Evolutionary conservation across 1,140 invertebrate species (phyloP).

Genomic region (Colletes latitarsis): DNA sequence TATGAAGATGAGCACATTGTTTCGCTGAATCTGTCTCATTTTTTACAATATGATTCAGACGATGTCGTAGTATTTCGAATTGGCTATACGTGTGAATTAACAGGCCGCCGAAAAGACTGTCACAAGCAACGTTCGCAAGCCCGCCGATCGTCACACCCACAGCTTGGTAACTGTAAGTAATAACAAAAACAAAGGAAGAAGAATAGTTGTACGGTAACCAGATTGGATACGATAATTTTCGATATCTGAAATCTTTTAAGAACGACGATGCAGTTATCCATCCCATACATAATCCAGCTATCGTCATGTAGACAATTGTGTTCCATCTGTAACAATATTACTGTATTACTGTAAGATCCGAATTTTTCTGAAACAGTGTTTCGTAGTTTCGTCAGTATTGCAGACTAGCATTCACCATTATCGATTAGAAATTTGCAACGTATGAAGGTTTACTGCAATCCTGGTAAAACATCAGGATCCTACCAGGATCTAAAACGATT

Average conservation of each 20-base stretch:
- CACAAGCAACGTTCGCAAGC: constrained; percentile 48
- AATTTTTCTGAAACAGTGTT: no score
- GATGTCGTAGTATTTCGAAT: constrained; percentile 59
- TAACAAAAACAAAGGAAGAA: constrained; percentile 18
- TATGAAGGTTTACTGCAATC: no score
- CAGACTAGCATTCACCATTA: no score
- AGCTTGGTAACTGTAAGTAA: constrained; percentile 53
- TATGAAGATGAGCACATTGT: constrained; percentile 53
- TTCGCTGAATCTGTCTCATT: not conserved
- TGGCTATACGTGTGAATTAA: constrained; percentile 59
- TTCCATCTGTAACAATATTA: constrained; percentile 10
- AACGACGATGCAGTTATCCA: constrained; percentile 43
- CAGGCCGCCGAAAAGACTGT: constrained; percentile 42
- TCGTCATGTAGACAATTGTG: constrained; percentile 24
- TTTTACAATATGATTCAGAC: constrained; percentile 35
- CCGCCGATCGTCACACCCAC: not conserved
- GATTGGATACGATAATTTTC: constrained; percentile 47
- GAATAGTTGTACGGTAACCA: constrained; percentile 62
- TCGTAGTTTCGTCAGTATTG: no score
- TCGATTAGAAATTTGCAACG: no score
- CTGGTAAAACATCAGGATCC: no score
- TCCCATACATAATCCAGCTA: not conserved
- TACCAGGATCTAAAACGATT: no score
- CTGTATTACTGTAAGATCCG: no score
- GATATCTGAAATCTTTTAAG: constrained; percentile 22